phyloP scores from a whole-genome alignment of 1,140 invertebrate species.

The Trinorchestia longiramus region DNA sequence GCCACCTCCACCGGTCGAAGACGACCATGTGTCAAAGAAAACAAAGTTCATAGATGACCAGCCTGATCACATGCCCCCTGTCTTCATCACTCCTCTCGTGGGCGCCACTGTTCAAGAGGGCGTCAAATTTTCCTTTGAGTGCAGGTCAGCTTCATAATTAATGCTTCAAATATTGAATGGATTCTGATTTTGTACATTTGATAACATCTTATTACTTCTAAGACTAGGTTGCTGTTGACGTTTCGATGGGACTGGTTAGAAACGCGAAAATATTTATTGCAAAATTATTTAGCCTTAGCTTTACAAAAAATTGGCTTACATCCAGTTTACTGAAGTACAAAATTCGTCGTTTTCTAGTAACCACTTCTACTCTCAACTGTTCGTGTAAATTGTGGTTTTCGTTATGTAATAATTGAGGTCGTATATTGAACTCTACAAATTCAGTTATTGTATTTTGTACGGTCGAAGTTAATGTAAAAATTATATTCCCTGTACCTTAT shows the following conservation, averaged over 20 bases:
- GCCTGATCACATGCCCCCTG: conserved; percentile 71
- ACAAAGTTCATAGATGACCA: conserved; percentile 69
- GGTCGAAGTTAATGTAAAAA: too few relatives aligned
- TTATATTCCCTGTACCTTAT: too few relatives aligned
- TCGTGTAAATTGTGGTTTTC: too few relatives aligned
- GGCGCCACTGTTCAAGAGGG: conserved; percentile 83
- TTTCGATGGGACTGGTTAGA: not conserved
- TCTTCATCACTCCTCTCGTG: conserved; percentile 77
- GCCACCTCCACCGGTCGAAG: conserved; percentile 32
- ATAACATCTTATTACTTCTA: not conserved
- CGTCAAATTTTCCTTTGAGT: conserved; percentile 77
- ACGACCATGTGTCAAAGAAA: conserved; percentile 59
- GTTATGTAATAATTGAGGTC: too few relatives aligned
- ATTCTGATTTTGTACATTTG: not conserved
- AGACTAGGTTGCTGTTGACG: not conserved
- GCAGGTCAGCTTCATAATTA: conserved; percentile 68
- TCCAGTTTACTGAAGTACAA: too few relatives aligned
- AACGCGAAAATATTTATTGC: not conserved
- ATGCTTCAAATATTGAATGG: not conserved
- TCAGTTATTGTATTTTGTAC: too few relatives aligned
- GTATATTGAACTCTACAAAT: too few relatives aligned
- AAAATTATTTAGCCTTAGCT: too few relatives aligned
- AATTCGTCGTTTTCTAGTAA: too few relatives aligned
- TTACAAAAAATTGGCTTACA: too few relatives aligned
- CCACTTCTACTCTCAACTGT: too few relatives aligned